Conservation (phyloP, 2,113 vertebrate genomes). For the Prunella fulvescens region DNA sequence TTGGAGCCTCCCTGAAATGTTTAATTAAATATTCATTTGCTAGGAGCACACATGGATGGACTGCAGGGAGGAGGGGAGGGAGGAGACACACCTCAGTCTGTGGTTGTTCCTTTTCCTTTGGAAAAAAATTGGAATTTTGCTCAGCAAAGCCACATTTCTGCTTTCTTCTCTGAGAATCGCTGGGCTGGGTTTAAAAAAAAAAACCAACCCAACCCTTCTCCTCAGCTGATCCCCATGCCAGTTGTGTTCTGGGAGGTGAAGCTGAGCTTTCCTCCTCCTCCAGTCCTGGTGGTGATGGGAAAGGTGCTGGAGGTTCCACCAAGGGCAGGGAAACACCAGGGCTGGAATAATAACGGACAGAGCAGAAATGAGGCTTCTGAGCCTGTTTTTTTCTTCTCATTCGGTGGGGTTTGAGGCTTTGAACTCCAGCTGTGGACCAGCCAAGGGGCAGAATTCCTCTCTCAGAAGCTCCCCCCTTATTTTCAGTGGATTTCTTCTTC, state of each 20-base stretch:
- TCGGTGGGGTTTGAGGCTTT: not conserved
- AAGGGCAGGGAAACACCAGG: not conserved
- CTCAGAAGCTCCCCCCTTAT: not conserved
- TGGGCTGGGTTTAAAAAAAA: no score
- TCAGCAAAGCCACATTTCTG: not conserved
- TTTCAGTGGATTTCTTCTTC: not conserved
- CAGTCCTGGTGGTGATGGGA: accelerated
- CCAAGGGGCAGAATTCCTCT: not conserved
- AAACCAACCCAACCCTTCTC: not conserved
- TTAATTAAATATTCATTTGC: not conserved
- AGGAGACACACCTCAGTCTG: not conserved
- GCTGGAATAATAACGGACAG: accelerated
- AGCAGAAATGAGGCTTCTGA: not conserved
- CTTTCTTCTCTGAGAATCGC: not conserved
- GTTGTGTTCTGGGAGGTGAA: accelerated
- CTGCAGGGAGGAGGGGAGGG: not conserved
- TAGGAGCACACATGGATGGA: not conserved
- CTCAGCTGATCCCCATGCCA: not conserved
- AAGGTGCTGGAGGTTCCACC: not conserved
- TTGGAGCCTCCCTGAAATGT: not conserved
- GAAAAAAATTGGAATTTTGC: not conserved
- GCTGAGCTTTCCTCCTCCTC: not conserved
- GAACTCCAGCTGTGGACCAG: no score
- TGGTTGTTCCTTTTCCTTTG: not conserved
- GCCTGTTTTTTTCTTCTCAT: not conserved